These are phyloP conservation scores for Geotrupes spiniger DNA, from an alignment of 2,888 invertebrate species.

Conservation along the genomic window DNA sequence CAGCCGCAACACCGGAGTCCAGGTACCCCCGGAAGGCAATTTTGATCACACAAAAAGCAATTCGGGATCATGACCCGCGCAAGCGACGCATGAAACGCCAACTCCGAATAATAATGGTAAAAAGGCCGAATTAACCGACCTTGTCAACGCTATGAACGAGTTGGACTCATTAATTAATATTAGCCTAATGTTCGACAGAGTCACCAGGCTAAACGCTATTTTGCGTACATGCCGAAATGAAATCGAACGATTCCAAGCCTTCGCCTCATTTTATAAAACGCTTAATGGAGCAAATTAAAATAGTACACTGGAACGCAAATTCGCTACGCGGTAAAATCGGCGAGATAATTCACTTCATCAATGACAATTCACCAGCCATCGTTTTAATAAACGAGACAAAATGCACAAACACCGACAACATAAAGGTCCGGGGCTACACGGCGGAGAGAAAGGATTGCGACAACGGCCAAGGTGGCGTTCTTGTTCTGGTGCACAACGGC, in stretches of 20 bases:
- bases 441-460: neutral
- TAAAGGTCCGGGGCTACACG: slow-evolving; percentile 13
- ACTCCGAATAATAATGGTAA: too few relatives aligned
- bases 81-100: too few relatives aligned
- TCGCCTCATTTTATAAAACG: neutral
- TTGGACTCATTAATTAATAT: too few relatives aligned
- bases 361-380: slow-evolving; percentile 16
- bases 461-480: slow-evolving; percentile 1
- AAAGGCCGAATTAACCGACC: too few relatives aligned
- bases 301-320: slow-evolving; percentile 22
- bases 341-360: slow-evolving; percentile 20
- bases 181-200: too few relatives aligned
- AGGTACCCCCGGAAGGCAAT: neutral
- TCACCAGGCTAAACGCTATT: too few relatives aligned
- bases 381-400: slow-evolving; percentile 22
- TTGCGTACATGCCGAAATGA: too few relatives aligned
- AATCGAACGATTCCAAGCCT: slow-evolving; percentile 3
- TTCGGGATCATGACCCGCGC: too few relatives aligned
- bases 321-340: slow-evolving; percentile 14
- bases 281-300: neutral
- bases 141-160: too few relatives aligned
- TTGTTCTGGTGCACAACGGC: neutral
- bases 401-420: slow-evolving; percentile 1
- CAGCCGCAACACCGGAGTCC: neutral
- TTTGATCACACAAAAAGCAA: neutral